phyloP scores from a whole-genome alignment of 2,113 vertebrate species.

The Ceyx melanurus region DNA sequence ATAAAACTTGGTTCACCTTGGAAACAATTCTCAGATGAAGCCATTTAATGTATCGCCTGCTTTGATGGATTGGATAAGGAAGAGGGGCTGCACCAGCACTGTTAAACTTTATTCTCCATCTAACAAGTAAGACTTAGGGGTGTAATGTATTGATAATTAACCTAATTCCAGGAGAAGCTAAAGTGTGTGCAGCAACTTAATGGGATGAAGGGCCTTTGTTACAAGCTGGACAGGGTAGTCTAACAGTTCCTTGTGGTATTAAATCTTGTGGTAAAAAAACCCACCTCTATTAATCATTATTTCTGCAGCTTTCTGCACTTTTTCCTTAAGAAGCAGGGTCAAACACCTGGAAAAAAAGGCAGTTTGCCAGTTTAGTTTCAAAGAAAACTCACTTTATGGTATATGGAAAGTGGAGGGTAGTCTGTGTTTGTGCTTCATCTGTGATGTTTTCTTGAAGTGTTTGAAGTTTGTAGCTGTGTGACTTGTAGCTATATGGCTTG shows the following conservation, averaged over 20 bases:
- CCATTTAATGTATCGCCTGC: not conserved
- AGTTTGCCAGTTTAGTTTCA: not conserved
- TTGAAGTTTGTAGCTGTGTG: not conserved
- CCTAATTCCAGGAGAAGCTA: not conserved
- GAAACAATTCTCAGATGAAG: not conserved
- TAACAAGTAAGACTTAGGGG: not conserved
- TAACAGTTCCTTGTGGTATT: not conserved
- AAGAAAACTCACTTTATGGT: not conserved
- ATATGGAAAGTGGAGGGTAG: not conserved
- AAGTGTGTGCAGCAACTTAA: not conserved
- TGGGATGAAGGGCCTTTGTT: not conserved
- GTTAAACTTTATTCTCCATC: not conserved
- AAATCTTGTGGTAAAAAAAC: not conserved
- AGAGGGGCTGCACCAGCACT: not conserved
- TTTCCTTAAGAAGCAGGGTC: not conserved
- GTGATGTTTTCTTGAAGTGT: not conserved
- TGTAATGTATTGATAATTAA: accelerated
- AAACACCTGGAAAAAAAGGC: not conserved
- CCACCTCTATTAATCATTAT: not conserved
- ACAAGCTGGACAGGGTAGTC: not conserved
- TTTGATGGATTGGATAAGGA: not conserved
- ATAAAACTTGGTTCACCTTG: not conserved
- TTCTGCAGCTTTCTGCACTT: not conserved
- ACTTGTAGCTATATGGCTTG: not conserved
- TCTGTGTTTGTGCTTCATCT: not conserved